Base-by-base conservation (phyloP, 2,113 vertebrate species). In the Ciconia maguari region DNA sequence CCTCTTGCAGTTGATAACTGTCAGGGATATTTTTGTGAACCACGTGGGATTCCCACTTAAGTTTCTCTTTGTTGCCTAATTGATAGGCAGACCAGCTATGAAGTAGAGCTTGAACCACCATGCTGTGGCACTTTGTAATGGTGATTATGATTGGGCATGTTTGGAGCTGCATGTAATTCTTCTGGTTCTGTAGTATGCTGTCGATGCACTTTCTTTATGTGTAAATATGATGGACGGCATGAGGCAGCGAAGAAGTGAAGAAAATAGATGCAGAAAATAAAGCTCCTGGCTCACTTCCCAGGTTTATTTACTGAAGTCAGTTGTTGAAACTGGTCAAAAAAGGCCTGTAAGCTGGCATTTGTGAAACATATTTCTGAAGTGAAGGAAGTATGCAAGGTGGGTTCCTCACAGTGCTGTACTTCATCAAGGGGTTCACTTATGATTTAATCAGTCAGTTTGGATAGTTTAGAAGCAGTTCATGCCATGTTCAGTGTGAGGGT, bases 61-160 rank as follows among this genome's bases (percentile, higher is more conserved):
- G 25, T 7, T 87, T 69, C 77, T 10, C 34, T 52, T 74, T 44
- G 26, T 18, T 79, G 1, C 29, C 10, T 49, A 17, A 12, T 20
- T 71, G 57, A 34, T 10, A 29, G 26, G 30, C 49, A 69, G 54
- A 75, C 4, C 65, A 81, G 41, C 36, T 75, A 11, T 16, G 10
- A 11, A 18, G 10, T 2, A 30, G n/a, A 15, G 32, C 29, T 42
- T 10, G 38, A 42, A 8, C n/a, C n/a, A 24, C 14, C 9, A 5
- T 5, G 30, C 64, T 36, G 42, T 24, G 60, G 25, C 21, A 16
- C 12, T n/a, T 30, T 20, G 36, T 20, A 12, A 27, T 22, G 51
- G 8, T 29, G 20, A 25, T n/a, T 62, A 17, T 15, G 41, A 42
- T 1, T 38, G 30, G 11, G 19, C 16, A 26, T 0, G 0, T 51